Conservation (phyloP, 2,113 vertebrate species). For the Cathartes aura region DNA sequence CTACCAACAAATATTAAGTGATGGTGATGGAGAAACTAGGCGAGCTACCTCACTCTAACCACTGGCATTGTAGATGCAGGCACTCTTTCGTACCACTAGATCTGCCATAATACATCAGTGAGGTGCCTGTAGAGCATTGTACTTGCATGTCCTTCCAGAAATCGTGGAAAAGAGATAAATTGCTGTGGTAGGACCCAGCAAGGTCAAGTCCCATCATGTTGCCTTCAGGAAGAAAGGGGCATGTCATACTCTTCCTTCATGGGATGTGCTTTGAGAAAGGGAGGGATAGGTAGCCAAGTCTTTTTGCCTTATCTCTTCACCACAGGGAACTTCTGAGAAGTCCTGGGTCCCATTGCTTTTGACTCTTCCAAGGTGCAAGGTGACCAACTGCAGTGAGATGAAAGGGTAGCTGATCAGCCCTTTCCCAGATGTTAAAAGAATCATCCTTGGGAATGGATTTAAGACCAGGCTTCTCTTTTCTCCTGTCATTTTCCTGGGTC, state of each 20-base stretch:
- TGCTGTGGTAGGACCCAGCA: not conserved
- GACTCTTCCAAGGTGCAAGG: not conserved
- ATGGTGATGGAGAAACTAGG: not conserved
- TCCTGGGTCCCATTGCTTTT: not conserved
- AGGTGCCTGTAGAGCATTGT: not conserved
- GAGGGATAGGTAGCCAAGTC: not conserved
- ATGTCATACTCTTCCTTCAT: not conserved
- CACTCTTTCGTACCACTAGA: not conserved
- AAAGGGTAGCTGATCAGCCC: not conserved
- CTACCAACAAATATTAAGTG: not conserved
- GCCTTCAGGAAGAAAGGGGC: not conserved
- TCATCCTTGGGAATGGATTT: not conserved
- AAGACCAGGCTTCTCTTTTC: not conserved
- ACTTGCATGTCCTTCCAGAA: not conserved
- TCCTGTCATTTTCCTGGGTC: not conserved
- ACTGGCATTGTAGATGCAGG: not conserved
- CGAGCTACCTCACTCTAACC: not conserved
- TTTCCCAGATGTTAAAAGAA: not conserved
- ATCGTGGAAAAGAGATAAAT: not conserved
- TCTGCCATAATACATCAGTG: not conserved
- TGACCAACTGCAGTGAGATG: not conserved
- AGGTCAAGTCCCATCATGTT: not conserved
- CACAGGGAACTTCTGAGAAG: not conserved
- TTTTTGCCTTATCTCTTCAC: not conserved
- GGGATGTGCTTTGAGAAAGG: not conserved